Percentiles rank a stretch among this genome's conserved stretches.
Conservation (phyloP, 1,140 invertebrate genomes). For the Bombus waltoni region DNA sequence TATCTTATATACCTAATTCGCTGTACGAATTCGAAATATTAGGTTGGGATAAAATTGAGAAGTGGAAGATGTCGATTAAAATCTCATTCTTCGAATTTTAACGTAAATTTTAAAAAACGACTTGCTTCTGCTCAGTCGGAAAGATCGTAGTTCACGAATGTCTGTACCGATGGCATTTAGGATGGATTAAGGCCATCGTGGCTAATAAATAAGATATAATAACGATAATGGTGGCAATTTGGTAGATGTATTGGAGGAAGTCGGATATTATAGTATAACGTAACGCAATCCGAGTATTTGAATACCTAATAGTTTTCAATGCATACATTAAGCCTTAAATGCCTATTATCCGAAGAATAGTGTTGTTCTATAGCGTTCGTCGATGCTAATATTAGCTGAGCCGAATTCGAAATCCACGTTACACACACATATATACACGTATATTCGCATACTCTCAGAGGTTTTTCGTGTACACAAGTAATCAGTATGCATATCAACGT, state of each 20-base stretch:
- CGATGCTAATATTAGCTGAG: constrained; percentile 72
- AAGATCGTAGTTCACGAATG: constrained; percentile 14
- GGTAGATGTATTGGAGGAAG: constrained; percentile 67
- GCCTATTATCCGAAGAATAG: constrained; percentile 72
- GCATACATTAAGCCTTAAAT: constrained; percentile 77
- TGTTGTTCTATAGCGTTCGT: constrained; percentile 65
- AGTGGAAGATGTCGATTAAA: background rate
- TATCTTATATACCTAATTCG: background rate
- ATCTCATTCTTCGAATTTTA: background rate
- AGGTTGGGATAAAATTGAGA: background rate
- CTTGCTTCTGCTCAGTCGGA: background rate
- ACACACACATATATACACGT: background rate
- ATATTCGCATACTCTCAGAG: background rate
- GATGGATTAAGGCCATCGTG: constrained; percentile 67
- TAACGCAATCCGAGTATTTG: constrained; percentile 79
- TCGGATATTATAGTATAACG: constrained; percentile 70
- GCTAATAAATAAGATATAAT: constrained; percentile 71
- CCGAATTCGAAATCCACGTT: constrained; percentile 60
- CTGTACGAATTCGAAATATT: background rate
- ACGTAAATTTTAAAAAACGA: background rate
- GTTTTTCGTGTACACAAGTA: constrained; percentile 21
- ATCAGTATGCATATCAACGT: constrained; percentile 49
- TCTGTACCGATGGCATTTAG: constrained; percentile 52
- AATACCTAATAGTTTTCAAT: constrained; percentile 80
- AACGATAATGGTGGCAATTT: constrained; percentile 76